These are phyloP conservation scores for Heliconius congener DNA, from an alignment of 1,140 invertebrate genomes.

Conservation along the genomic window DNA sequence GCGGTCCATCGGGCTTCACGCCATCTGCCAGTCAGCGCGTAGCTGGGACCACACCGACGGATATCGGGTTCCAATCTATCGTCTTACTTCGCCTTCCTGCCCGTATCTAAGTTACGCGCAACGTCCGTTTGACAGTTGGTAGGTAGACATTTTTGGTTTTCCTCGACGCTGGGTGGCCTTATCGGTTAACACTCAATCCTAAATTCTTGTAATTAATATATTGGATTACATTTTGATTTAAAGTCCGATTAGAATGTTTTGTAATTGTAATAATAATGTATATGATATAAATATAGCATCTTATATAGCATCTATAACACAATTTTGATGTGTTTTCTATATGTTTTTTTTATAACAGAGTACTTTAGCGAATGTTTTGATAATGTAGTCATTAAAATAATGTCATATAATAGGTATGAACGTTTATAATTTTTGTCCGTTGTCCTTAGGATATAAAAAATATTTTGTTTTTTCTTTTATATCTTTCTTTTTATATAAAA, in stretches of 20 bases:
- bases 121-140: slow-evolving; percentile 76
- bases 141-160: slow-evolving; percentile 63
- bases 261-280: neutral
- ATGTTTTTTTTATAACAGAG: too few relatives aligned
- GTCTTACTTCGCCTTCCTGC: slow-evolving; percentile 74
- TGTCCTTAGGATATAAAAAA: too few relatives aligned
- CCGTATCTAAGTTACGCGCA: slow-evolving; percentile 77
- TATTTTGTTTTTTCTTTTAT: too few relatives aligned
- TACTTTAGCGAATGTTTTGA: too few relatives aligned
- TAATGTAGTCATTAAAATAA: too few relatives aligned
- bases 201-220: slow-evolving; percentile 6
- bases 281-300: too few relatives aligned
- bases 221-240: slow-evolving; percentile 26
- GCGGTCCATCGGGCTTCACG: slow-evolving; percentile 78
- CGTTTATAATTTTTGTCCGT: too few relatives aligned
- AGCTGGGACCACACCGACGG: slow-evolving; percentile 67
- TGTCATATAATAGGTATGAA: too few relatives aligned
- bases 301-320: too few relatives aligned
- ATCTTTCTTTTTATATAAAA: too few relatives aligned
- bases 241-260: neutral
- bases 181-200: slow-evolving; percentile 42
- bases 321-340: too few relatives aligned
- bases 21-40: slow-evolving; percentile 71
- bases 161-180: slow-evolving; percentile 55
- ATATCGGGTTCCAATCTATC: slow-evolving; percentile 75